These are phyloP conservation scores for Monopis laevigella DNA, from an alignment of 2,888 invertebrate species.

Conservation along the genomic window DNA sequence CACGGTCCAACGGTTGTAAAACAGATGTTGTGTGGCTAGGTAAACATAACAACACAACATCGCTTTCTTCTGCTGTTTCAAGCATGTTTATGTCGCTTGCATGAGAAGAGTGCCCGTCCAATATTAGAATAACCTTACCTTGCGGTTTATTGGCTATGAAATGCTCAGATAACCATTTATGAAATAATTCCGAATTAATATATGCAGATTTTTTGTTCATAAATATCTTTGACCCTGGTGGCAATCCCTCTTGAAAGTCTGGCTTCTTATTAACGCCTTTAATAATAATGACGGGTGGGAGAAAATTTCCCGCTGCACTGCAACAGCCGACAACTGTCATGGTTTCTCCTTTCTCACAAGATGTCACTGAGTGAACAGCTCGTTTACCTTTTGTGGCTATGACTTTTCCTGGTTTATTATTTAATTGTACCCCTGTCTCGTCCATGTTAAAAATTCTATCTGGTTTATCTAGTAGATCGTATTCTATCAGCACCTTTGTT, in stretches of 20 bases:
- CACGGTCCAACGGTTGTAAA: constrained; percentile 19
- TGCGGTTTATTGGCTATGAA: constrained; percentile 22
- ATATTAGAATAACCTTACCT: constrained; percentile 22
- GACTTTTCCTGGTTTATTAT: constrained; percentile 32
- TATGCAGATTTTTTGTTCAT: constrained; percentile 23
- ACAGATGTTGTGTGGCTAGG: constrained; percentile 22
- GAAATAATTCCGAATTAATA: constrained; percentile 20
- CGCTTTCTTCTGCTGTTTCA: constrained; percentile 21
- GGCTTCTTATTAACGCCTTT: constrained; percentile 23
- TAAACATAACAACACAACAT: constrained; percentile 22
- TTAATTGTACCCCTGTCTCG: constrained; percentile 33
- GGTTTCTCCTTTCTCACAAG: constrained; percentile 27
- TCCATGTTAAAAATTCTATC: constrained; percentile 32
- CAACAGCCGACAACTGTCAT: constrained; percentile 22
- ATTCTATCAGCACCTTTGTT: constrained; percentile 20
- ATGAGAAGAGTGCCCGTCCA: constrained; percentile 27
- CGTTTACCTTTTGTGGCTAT: constrained; percentile 29
- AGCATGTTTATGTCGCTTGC: constrained; percentile 21
- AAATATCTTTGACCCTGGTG: constrained; percentile 19
- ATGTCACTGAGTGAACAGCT: constrained; percentile 24
- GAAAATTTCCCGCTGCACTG: constrained; percentile 23
- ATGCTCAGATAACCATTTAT: no score
- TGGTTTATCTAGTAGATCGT: constrained; percentile 25
- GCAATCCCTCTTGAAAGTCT: constrained; percentile 23
- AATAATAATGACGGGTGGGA: constrained; percentile 20